phyloP scores from a whole-genome alignment of 2,113 vertebrate species.

The Thoracochromis brauschi region DNA sequence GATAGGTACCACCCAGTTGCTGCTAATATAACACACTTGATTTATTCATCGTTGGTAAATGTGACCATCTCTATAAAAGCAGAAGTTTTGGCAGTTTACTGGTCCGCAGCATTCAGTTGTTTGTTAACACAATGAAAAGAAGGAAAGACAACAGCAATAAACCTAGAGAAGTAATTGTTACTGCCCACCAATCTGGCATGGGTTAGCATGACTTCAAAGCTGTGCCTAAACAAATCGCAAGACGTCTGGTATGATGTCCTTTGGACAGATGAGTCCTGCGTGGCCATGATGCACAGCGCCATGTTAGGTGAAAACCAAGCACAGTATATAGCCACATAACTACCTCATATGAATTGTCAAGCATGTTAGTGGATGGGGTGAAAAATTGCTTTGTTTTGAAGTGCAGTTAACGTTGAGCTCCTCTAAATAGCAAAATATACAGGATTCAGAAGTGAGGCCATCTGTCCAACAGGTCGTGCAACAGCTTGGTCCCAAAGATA shows the following conservation, averaged over 20 bases:
- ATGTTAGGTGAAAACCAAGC: background rate
- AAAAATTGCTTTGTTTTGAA: background rate
- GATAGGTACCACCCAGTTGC: background rate
- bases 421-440: background rate
- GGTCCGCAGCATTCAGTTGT: background rate
- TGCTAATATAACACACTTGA: background rate
- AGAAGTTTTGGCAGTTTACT: background rate
- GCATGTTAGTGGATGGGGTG: background rate
- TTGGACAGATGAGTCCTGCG: background rate
- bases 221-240: background rate
- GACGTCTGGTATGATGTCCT: background rate
- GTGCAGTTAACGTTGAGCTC: background rate
- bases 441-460: background rate
- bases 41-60: background rate
- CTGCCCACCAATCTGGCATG: background rate
- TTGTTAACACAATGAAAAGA: background rate
- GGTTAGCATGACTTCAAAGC: background rate
- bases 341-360: background rate
- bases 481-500: background rate
- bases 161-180: background rate
- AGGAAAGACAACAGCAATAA: background rate
- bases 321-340: background rate
- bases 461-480: background rate
- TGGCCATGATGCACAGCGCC: background rate
- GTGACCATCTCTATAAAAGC: background rate